These are phyloP conservation scores for Clarias macrocephalus DNA, from an alignment of 2,113 vertebrate species.

Conservation along the genomic window DNA sequence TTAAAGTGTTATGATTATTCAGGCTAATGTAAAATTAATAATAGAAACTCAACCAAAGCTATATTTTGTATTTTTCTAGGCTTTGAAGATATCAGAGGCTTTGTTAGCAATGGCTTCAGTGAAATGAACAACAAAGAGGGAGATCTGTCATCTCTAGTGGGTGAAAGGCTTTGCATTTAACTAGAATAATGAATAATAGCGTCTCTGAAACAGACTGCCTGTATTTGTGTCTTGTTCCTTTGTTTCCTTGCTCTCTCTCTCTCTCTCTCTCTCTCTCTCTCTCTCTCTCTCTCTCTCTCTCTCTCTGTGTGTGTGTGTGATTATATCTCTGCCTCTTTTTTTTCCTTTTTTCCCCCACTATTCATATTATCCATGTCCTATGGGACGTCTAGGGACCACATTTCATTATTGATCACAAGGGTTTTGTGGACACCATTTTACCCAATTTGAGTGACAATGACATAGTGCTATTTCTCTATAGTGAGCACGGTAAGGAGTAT, in stretches of 20 bases:
- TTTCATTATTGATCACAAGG: slow-evolving; percentile 72
- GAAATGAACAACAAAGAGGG: slow-evolving; percentile 76
- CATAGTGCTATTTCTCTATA: slow-evolving; percentile 76
- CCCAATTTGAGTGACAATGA: slow-evolving; percentile 67
- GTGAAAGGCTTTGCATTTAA: slow-evolving; percentile 36
- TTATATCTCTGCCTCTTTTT: neutral
- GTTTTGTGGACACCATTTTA: slow-evolving; percentile 70
- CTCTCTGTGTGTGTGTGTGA: slow-evolving; percentile 19
- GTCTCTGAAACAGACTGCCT: slow-evolving; percentile 19
- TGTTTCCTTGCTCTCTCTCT: neutral
- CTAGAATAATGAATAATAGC: slow-evolving; percentile 14
- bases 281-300: slow-evolving; percentile 20
- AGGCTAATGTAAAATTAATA: slow-evolving; percentile 14
- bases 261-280: slow-evolving; percentile 5
- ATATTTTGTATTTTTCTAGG: slow-evolving; percentile 60
- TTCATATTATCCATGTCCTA: neutral
- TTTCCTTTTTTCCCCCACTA: slow-evolving; percentile 2
- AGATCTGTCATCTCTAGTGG: slow-evolving; percentile 70
- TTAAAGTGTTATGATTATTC: neutral
- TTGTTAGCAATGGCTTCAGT: slow-evolving; percentile 72
- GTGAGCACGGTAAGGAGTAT: slow-evolving; percentile 67
- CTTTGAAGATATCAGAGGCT: slow-evolving; percentile 70
- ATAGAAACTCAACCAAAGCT: neutral
- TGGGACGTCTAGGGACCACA: slow-evolving; percentile 63
- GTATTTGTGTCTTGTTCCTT: neutral